Evolutionary conservation across 2,888 invertebrate species (phyloP).

Genomic region (Melanostoma scalare): DNA sequence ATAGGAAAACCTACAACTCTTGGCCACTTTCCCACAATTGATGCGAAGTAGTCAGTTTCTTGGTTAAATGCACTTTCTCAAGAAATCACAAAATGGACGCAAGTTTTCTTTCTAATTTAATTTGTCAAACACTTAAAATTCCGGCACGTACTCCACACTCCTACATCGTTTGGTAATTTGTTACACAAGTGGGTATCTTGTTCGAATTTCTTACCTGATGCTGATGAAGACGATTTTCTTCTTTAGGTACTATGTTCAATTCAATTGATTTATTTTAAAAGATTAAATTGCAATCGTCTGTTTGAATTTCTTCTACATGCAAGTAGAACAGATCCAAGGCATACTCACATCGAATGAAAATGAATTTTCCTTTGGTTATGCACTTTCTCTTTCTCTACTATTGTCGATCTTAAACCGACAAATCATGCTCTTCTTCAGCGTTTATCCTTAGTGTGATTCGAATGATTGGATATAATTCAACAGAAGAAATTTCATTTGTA

Average conservation of each 20-base stretch:
- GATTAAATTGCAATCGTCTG: slow-evolving; percentile 47
- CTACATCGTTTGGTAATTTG: background rate
- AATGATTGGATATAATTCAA: slow-evolving; percentile 63
- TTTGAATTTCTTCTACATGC: background rate
- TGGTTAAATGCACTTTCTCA: background rate
- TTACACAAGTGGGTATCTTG: background rate
- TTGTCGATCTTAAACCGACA: slow-evolving; percentile 47
- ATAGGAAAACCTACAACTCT: too few relatives aligned
- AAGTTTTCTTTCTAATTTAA: background rate
- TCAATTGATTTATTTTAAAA: slow-evolving; percentile 50
- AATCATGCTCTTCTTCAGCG: slow-evolving; percentile 24
- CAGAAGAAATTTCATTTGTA: slow-evolving; percentile 23
- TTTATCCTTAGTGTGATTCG: slow-evolving; percentile 49
- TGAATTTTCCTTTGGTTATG: slow-evolving; percentile 7
- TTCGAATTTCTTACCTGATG: slow-evolving; percentile 7
- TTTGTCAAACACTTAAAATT: slow-evolving; percentile 5
- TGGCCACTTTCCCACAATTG: too few relatives aligned
- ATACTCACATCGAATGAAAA: background rate
- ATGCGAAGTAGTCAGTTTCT: too few relatives aligned
- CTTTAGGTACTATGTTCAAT: slow-evolving; percentile 32
- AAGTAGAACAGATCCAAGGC: background rate
- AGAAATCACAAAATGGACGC: slow-evolving; percentile 13
- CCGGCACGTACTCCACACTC: background rate
- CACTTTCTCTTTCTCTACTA: background rate
- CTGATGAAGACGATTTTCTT: slow-evolving; percentile 30